Evolutionary conservation across 2,113 vertebrate genomes (phyloP).

Genomic region (Sclerurus mexicanus): DNA sequence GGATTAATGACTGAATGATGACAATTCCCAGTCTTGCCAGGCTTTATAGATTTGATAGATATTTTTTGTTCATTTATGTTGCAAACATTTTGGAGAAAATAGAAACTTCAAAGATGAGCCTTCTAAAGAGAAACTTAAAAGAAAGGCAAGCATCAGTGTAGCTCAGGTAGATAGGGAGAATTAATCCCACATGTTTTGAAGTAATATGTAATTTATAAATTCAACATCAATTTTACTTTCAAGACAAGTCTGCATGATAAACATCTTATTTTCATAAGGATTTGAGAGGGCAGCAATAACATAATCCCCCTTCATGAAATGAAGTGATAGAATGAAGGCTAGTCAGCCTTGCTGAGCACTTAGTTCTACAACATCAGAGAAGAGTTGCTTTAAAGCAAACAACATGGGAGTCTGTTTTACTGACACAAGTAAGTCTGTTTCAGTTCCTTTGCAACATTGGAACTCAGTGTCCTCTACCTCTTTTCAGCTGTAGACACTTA

Average conservation of each 20-base stretch:
- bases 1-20: neutral
- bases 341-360: neutral
- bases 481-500: neutral
- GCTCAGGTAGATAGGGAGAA: neutral
- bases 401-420: neutral
- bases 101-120: neutral
- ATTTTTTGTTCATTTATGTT: neutral
- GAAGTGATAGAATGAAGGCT: neutral
- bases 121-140: neutral
- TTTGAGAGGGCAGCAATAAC: neutral
- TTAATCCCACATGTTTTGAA: neutral
- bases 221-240: neutral
- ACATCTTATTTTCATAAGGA: neutral
- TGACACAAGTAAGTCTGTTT: neutral
- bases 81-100: neutral
- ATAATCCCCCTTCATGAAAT: neutral
- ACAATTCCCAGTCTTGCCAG: neutral
- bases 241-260: neutral
- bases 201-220: neutral
- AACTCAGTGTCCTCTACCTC: neutral
- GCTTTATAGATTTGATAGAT: neutral
- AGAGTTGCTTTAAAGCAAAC: neutral
- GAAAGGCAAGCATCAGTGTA: neutral
- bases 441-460: neutral
- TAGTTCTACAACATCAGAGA: neutral